Conservation (phyloP, 1,140 invertebrate genomes). For the Helicoverpa armigera region DNA sequence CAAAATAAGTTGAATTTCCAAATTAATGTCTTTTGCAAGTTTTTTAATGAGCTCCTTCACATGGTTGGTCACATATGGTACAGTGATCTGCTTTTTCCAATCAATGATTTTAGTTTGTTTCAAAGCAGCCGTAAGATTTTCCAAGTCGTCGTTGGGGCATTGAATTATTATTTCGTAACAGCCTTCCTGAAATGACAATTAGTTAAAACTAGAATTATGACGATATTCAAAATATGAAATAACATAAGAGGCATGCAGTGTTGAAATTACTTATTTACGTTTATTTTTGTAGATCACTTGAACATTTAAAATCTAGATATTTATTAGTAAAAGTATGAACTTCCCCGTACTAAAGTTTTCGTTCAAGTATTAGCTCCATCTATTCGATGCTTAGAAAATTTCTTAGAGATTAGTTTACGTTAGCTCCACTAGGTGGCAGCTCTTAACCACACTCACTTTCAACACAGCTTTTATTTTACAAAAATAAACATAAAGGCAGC, state of each 20-base stretch:
- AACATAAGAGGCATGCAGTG: too few relatives aligned
- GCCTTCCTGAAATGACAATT: slow-evolving; percentile 29
- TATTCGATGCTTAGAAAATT: background rate
- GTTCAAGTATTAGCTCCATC: background rate
- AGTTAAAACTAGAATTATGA: background rate
- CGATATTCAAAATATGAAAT: background rate
- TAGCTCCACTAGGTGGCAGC: background rate
- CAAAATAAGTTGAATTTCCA: slow-evolving; percentile 24
- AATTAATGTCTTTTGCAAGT: slow-evolving; percentile 22
- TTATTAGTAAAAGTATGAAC: too few relatives aligned
- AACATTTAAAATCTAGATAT: too few relatives aligned
- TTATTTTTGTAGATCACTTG: too few relatives aligned
- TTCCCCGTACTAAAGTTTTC: too few relatives aligned
- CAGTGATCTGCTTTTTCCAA: slow-evolving; percentile 43
- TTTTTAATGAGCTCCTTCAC: slow-evolving; percentile 45
- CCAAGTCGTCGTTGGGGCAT: slow-evolving; percentile 47
- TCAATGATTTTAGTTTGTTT: slow-evolving; percentile 54
- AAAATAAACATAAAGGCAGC: too few relatives aligned
- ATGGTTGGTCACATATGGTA: slow-evolving; percentile 49
- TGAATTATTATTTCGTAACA: slow-evolving; percentile 48
- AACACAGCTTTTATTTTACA: background rate
- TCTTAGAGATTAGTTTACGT: background rate
- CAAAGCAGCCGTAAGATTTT: slow-evolving; percentile 46
- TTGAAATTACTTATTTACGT: too few relatives aligned
- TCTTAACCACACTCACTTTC: background rate